A percentile compares a stretch with the other conserved stretches of the same genome.
Conservation (phyloP, 2,113 vertebrate genomes). For the Procapra przewalskii region DNA sequence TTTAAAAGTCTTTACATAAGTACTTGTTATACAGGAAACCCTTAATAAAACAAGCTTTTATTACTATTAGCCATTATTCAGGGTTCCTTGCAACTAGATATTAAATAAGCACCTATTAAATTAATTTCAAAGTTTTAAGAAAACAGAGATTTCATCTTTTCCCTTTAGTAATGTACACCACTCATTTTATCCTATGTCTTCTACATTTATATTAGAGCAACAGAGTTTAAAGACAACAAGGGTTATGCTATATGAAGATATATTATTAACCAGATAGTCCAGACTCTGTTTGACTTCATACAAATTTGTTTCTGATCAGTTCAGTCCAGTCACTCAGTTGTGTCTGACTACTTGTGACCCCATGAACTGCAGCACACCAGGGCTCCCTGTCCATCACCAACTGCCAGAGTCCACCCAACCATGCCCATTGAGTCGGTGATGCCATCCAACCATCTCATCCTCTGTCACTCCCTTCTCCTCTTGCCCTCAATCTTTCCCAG, state of each 20-base stretch:
- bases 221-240: background rate
- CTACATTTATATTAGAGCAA: background rate
- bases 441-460: background rate
- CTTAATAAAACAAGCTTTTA: background rate
- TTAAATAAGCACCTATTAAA: background rate
- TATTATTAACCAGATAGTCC: background rate
- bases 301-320: background rate
- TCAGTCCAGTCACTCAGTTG: background rate
- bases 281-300: background rate
- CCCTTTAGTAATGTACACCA: background rate
- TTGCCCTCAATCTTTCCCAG: background rate
- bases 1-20: background rate
- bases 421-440: background rate
- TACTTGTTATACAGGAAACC: background rate
- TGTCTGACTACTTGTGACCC: background rate
- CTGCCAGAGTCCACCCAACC: background rate
- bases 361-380: fast-evolving
- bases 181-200: background rate
- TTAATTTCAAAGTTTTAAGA: background rate
- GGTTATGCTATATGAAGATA: background rate
- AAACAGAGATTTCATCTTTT: background rate
- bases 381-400: background rate
- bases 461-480: fast-evolving
- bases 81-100: background rate
- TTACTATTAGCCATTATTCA: background rate